Evolutionary conservation across 1,140 invertebrate species (phyloP).

Genomic region (Sogatella furcifera): DNA sequence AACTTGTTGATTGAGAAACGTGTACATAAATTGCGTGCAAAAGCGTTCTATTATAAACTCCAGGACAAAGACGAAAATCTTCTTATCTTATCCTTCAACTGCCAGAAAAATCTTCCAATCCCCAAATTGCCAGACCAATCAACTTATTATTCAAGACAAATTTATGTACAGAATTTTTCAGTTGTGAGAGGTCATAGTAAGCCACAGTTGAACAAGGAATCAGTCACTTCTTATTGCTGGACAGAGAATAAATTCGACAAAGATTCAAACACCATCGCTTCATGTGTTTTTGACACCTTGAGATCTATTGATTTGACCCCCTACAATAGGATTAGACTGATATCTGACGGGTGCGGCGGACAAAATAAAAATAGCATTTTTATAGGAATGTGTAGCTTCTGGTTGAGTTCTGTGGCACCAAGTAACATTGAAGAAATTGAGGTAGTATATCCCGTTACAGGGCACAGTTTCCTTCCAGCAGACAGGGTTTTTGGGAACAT

Average conservation of each 20-base stretch:
- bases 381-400: not conserved
- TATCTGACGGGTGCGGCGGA: no score
- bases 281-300: slow-evolving; percentile 22
- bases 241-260: slow-evolving; percentile 22
- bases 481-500: no score
- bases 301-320: slow-evolving; percentile 18
- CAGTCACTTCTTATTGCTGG: slow-evolving; percentile 26
- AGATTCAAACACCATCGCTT: slow-evolving; percentile 25
- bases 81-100: slow-evolving; percentile 29
- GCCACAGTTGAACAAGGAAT: slow-evolving; percentile 15
- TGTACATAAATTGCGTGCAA: slow-evolving; percentile 25
- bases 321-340: slow-evolving; percentile 18
- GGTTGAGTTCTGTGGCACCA: no score
- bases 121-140: slow-evolving; percentile 29
- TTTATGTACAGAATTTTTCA: slow-evolving; percentile 29
- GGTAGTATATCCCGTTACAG: no score
- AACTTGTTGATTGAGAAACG: slow-evolving; percentile 19
- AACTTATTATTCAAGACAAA: slow-evolving; percentile 26
- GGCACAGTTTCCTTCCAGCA: no score
- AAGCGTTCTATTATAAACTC: slow-evolving; percentile 26
- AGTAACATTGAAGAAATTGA: no score
- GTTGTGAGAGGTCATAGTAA: no score
- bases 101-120: slow-evolving; percentile 28
- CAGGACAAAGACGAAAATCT: slow-evolving; percentile 22
- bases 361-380: not conserved